A percentile compares a stretch with the other conserved stretches of the same genome.
phyloP scores from a whole-genome alignment of 2,888 invertebrate species.

The Scaptomyza reducta region DNA sequence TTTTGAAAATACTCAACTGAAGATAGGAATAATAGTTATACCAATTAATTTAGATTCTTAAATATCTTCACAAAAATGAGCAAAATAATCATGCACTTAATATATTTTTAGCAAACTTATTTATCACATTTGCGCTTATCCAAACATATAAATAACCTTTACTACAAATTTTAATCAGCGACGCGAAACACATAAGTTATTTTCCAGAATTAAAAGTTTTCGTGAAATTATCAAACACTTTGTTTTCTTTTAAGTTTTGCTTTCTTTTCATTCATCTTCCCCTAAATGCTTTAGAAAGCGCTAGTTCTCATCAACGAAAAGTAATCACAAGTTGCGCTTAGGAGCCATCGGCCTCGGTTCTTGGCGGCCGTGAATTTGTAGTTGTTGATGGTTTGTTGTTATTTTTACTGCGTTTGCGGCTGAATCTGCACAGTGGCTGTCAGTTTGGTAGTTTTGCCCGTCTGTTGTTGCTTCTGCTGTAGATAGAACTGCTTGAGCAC shows the following conservation, averaged over 20 bases:
- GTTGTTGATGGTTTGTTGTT: constrained; percentile 29
- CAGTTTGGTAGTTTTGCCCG: constrained; percentile 61
- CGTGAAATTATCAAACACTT: constrained; percentile 17
- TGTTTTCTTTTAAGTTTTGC: constrained; percentile 20
- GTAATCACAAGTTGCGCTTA: constrained; percentile 77
- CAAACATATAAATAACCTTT: constrained; percentile 59
- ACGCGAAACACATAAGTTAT: constrained; percentile 47
- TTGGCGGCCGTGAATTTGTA: constrained; percentile 26
- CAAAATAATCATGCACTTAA: constrained; percentile 48
- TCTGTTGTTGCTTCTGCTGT: constrained; percentile 55
- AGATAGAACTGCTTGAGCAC: constrained; percentile 81
- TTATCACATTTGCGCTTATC: constrained; percentile 78
- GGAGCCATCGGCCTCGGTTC: constrained; percentile 54
- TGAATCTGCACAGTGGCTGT: constrained; percentile 78
- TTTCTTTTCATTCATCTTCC: background rate
- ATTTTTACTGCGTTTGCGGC: constrained; percentile 70
- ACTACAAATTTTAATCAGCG: constrained; percentile 36
- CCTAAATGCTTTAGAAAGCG: constrained; percentile 45
- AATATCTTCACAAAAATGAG: constrained; percentile 60
- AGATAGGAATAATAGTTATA: constrained; percentile 8
- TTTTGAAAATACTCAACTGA: constrained; percentile 35
- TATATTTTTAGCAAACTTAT: constrained; percentile 74
- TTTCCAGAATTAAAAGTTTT: constrained; percentile 10
- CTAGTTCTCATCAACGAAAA: constrained; percentile 79
- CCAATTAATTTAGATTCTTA: constrained; percentile 35